phyloP scores from a whole-genome alignment of 2,888 invertebrate species.

The Crematogaster levior region DNA sequence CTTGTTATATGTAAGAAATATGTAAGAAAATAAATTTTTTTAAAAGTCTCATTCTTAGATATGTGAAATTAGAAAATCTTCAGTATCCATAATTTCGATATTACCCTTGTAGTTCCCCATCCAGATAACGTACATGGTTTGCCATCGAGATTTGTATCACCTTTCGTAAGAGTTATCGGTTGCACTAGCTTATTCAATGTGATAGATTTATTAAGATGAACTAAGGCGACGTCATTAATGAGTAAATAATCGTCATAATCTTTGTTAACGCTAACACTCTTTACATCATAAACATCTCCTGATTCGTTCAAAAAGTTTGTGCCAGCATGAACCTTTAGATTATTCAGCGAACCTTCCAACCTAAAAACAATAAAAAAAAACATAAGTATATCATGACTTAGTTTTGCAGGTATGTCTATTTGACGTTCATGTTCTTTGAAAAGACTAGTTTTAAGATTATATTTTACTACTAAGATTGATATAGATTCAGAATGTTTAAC shows the following conservation, averaged over 20 bases:
- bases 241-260: slow-evolving; percentile 45
- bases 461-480: neutral
- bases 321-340: slow-evolving; percentile 53
- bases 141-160: slow-evolving; percentile 57
- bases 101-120: slow-evolving; percentile 76
- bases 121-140: slow-evolving; percentile 73
- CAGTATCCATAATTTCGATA: neutral
- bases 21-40: neutral
- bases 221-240: slow-evolving; percentile 76
- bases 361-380: neutral
- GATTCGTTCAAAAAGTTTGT: slow-evolving; percentile 44
- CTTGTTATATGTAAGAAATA: neutral
- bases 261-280: slow-evolving; percentile 49
- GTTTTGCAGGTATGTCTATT: neutral
- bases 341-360: fast-evolving
- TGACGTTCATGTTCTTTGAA: too few species aligned
- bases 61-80: neutral
- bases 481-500: neutral
- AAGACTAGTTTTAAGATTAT: neutral
- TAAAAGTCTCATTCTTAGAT: neutral
- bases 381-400: neutral
- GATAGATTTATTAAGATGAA: slow-evolving; percentile 72
- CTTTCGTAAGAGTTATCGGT: slow-evolving; percentile 68
- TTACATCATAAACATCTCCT: slow-evolving; percentile 48
- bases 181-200: slow-evolving; percentile 70